phyloP scores from a whole-genome alignment of 2,797 vertebrate genomes.

The Bradypodion pumilum region DNA sequence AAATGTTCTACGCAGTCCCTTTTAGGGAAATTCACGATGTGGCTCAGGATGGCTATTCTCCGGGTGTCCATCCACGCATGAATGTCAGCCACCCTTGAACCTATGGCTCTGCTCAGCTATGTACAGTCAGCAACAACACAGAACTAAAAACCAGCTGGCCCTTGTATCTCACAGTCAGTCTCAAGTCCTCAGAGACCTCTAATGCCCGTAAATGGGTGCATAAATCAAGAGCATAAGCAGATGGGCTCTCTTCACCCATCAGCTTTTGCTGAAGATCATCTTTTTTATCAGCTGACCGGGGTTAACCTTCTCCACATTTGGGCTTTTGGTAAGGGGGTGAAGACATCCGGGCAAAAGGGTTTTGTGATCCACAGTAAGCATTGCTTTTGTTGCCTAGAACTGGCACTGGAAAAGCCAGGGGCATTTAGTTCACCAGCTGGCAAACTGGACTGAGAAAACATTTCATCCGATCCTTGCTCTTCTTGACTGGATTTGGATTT shows the following conservation, averaged over 20 bases:
- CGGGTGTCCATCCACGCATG: background rate
- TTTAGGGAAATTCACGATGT: no score
- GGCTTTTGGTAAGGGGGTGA: background rate
- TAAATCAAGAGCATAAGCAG: slow-evolving; percentile 16
- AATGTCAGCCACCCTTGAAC: slow-evolving; percentile 8
- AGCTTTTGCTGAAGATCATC: slow-evolving; percentile 1
- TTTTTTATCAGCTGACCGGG: background rate
- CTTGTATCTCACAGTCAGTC: background rate
- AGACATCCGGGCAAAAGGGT: no score
- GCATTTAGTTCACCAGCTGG: background rate
- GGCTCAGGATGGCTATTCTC: background rate
- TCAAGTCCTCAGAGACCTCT: slow-evolving; percentile 7
- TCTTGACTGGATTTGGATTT: background rate
- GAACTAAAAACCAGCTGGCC: slow-evolving; percentile 26
- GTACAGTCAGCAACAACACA: background rate
- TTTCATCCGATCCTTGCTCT: background rate
- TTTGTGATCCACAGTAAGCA: background rate
- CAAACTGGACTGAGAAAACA: background rate
- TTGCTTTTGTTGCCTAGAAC: background rate
- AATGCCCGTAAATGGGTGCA: background rate
- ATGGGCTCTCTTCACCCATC: background rate
- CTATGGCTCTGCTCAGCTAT: background rate
- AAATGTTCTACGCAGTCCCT: background rate
- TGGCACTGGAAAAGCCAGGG: background rate
- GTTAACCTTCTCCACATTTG: background rate